These are phyloP conservation scores for Malurus splendens DNA, from an alignment of 2,797 vertebrate species.

Conservation along the genomic window DNA sequence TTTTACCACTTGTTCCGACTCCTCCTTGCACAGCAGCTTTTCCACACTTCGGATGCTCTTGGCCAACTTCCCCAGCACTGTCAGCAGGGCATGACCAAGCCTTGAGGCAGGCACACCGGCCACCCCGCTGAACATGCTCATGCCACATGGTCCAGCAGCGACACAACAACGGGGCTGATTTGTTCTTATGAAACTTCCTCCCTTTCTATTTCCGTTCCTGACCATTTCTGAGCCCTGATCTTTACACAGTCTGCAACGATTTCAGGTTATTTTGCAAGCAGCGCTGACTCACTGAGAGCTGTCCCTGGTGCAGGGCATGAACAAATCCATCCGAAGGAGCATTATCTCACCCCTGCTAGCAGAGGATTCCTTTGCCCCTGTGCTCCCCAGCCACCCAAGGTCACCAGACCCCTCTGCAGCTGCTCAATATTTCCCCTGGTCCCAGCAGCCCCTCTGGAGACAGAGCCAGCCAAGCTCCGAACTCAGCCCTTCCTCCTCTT, in stretches of 20 bases:
- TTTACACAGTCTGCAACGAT: neutral
- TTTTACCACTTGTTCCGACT: neutral
- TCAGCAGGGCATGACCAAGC: fast-evolving
- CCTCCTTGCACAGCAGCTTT: neutral
- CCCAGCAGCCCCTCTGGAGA: neutral
- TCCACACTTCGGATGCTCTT: fast-evolving
- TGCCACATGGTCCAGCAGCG: neutral
- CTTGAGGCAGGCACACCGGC: fast-evolving
- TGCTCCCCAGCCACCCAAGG: neutral
- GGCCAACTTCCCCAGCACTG: fast-evolving
- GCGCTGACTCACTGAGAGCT: neutral
- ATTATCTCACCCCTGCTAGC: neutral
- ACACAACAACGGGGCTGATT: neutral
- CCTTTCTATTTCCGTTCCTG: neutral
- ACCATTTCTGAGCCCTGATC: neutral
- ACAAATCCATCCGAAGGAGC: neutral
- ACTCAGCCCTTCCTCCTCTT: neutral
- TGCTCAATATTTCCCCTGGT: neutral
- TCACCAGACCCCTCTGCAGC: neutral
- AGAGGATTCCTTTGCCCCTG: neutral
- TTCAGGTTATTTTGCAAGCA: neutral
- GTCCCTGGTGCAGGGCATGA: neutral
- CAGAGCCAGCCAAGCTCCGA: neutral
- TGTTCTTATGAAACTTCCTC: neutral
- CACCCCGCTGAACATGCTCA: fast-evolving